Evolutionary conservation across 2,797 vertebrate genomes (phyloP).

Genomic region (Holocentrus rufus): DNA sequence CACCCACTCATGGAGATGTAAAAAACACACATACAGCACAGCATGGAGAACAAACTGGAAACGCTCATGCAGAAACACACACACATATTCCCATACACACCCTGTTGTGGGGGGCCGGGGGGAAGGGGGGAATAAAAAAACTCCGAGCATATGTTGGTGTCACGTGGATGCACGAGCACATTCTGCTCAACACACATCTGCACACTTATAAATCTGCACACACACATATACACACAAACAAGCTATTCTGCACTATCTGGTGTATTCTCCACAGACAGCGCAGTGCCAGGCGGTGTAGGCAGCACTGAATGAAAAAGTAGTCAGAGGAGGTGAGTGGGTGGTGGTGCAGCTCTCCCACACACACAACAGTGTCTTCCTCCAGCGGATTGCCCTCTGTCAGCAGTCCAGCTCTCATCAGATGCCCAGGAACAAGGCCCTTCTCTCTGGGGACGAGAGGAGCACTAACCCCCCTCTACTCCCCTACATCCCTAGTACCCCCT

Average conservation of each 20-base stretch:
- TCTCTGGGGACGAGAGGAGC: slow-evolving; percentile 61
- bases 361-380: slow-evolving; percentile 71
- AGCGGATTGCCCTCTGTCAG: slow-evolving; percentile 73
- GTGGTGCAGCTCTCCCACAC: slow-evolving; percentile 29
- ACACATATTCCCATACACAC: slow-evolving; percentile 26
- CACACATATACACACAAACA: too few relatives aligned
- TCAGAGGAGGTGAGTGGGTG: slow-evolving; percentile 51
- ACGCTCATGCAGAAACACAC: slow-evolving; percentile 2
- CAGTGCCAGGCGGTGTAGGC: slow-evolving; percentile 42
- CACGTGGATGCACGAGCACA: slow-evolving; percentile 4
- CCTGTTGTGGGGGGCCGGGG: too few relatives aligned
- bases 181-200: slow-evolving; percentile 25
- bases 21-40: slow-evolving; percentile 28
- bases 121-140: neutral
- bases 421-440: slow-evolving; percentile 71
- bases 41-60: slow-evolving; percentile 45
- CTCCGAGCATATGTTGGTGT: neutral
- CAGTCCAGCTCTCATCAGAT: slow-evolving; percentile 70
- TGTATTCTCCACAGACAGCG: slow-evolving; percentile 33
- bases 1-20: slow-evolving; percentile 48
- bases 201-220: too few relatives aligned
- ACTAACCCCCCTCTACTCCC: slow-evolving; percentile 40
- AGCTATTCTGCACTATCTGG: slow-evolving; percentile 37
- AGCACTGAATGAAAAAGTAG: slow-evolving; percentile 63
- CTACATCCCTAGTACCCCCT: slow-evolving; percentile 48